phyloP scores from a whole-genome alignment of 2,113 vertebrate genomes.

The Tragulus kanchil region DNA sequence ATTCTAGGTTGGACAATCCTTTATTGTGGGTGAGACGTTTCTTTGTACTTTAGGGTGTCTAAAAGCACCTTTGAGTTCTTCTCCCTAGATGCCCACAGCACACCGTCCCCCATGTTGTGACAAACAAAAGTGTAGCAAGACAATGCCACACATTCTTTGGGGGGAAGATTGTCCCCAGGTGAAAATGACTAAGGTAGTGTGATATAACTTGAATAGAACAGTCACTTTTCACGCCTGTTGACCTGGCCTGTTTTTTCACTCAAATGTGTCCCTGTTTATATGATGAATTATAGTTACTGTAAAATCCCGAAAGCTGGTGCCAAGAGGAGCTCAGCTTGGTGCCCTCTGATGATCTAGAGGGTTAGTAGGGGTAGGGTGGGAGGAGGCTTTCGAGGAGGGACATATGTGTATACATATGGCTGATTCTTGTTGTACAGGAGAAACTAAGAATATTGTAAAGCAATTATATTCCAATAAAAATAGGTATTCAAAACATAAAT shows the following conservation, averaged over 20 bases:
- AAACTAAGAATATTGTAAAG: neutral
- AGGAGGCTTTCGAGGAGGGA: neutral
- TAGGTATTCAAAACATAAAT: neutral
- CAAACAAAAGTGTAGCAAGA: neutral
- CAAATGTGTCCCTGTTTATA: neutral
- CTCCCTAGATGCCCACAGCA: neutral
- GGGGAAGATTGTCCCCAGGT: neutral
- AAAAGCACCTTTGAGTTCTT: neutral
- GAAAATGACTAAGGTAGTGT: neutral
- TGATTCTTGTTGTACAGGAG: neutral
- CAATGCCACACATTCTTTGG: neutral
- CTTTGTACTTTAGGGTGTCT: neutral
- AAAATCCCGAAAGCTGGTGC: too few species aligned
- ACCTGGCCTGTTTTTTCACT: constrained; percentile 34
- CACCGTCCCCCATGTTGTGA: neutral
- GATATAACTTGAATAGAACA: neutral
- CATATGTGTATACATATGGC: neutral
- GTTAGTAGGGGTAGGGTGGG: neutral
- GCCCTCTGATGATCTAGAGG: neutral
- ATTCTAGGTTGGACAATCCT: neutral
- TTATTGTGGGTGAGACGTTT: neutral
- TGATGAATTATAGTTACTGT: constrained; percentile 58
- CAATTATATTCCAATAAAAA: neutral
- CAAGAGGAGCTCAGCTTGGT: neutral
- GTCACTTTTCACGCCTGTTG: neutral